Percentiles rank a stretch among this genome's conserved stretches.
Conservation (phyloP, 2,113 vertebrate species). For the Pteropus alecto region DNA sequence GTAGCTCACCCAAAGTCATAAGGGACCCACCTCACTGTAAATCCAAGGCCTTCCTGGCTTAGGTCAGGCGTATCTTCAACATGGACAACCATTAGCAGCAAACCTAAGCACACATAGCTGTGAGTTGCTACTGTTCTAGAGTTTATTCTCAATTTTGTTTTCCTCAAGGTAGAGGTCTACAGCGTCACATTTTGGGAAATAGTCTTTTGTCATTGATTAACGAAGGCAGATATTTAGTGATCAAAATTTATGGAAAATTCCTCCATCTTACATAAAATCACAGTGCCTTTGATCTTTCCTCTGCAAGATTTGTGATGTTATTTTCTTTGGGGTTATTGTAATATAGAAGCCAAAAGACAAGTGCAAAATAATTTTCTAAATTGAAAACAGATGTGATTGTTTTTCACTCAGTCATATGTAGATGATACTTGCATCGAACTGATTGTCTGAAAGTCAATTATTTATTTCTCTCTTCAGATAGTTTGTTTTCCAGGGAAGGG, state of each 20-base stretch:
- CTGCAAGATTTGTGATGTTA: neutral
- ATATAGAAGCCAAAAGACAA: slow-evolving; percentile 9
- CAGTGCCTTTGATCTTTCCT: neutral
- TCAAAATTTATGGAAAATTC: neutral
- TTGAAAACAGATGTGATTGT: neutral
- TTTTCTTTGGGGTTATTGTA: slow-evolving; percentile 15
- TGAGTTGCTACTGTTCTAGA: neutral
- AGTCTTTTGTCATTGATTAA: slow-evolving; percentile 12
- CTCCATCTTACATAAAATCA: neutral
- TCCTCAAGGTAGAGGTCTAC: neutral
- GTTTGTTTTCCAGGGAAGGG: neutral
- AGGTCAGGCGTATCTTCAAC: neutral
- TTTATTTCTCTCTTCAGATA: neutral
- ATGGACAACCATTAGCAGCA: neutral
- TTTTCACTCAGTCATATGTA: neutral
- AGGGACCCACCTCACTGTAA: neutral
- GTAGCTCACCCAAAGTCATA: neutral
- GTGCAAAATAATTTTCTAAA: slow-evolving; percentile 24
- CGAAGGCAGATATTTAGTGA: slow-evolving; percentile 4
- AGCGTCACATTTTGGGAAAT: neutral
- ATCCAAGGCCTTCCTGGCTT: neutral
- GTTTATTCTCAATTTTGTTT: neutral
- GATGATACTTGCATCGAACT: neutral
- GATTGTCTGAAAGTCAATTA: neutral
- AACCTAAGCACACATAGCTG: neutral